Percentiles rank a stretch among this genome's conserved stretches.
Conservation (phyloP, 2,797 vertebrate species). For the Psittacula echo region DNA sequence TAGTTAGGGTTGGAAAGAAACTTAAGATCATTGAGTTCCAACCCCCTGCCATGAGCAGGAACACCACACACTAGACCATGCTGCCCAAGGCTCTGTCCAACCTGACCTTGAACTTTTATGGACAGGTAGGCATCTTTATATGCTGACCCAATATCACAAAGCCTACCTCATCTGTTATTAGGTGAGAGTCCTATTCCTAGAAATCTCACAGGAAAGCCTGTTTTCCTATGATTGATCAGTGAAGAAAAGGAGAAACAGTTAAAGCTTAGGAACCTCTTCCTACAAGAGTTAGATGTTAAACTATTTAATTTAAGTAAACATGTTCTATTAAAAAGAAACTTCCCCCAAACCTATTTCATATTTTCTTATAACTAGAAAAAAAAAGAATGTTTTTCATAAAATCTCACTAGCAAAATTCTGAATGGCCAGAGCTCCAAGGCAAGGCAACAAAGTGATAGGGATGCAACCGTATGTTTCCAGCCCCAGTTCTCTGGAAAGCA, state of each 20-base stretch:
- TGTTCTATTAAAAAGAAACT: neutral
- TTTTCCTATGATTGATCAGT: neutral
- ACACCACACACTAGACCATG: neutral
- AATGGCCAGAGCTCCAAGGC: neutral
- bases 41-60: too few species aligned
- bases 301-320: fast-evolving
- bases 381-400: neutral
- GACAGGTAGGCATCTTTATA: neutral
- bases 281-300: neutral
- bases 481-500: neutral
- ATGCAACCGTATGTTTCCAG: neutral
- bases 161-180: neutral
- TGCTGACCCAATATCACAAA: neutral
- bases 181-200: neutral
- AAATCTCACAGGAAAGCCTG: neutral
- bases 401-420: neutral
- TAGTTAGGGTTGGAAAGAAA: neutral
- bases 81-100: neutral
- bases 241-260: neutral
- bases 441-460: neutral
- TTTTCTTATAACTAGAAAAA: neutral
- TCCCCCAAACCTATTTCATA: fast-evolving
- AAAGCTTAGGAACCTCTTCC: neutral
- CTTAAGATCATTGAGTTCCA: neutral
- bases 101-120: neutral